Evolutionary conservation across 2,888 invertebrate genomes (phyloP).

Genomic region (Seira sanloemensis): DNA sequence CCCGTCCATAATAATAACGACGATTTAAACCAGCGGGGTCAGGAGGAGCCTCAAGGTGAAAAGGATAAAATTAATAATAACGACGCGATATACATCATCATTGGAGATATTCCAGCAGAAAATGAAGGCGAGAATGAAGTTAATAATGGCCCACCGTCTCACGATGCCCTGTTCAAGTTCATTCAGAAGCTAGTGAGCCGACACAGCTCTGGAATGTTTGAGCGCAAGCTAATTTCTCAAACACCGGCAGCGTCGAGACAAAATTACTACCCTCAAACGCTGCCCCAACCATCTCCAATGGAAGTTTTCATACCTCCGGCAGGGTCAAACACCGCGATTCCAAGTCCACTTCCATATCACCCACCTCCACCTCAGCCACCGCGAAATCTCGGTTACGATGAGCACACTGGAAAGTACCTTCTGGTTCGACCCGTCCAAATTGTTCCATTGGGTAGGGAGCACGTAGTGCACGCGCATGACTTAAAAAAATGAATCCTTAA

Average conservation of each 20-base stretch:
- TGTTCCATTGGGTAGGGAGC: conserved; percentile 35
- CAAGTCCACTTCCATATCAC: not conserved
- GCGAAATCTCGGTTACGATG: too few species aligned
- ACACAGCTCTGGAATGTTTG: conserved; percentile 28
- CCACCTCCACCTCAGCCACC: not conserved
- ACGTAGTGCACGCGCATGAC: conserved; percentile 46
- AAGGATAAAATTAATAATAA: too few species aligned
- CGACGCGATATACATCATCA: conserved; percentile 43
- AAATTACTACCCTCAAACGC: too few species aligned
- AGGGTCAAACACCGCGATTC: conserved; percentile 26
- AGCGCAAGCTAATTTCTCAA: not conserved
- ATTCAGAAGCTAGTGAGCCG: conserved; percentile 45
- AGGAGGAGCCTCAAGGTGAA: too few species aligned
- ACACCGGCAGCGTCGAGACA: not conserved
- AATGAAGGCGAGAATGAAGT: conserved; percentile 17
- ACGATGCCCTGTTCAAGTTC: conserved; percentile 41
- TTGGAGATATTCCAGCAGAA: conserved; percentile 41
- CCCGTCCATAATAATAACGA: conserved; percentile 37
- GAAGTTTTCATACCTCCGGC: too few species aligned
- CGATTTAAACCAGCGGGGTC: too few species aligned
- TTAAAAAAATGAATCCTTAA: conserved; percentile 44
- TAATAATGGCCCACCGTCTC: conserved; percentile 7
- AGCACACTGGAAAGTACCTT: conserved; percentile 25
- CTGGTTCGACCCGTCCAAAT: conserved; percentile 46
- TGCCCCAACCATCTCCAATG: conserved; percentile 23